Percentiles rank a stretch among this genome's conserved stretches.
Evolutionary conservation across 2,113 vertebrate species (phyloP).

Genomic region (Strix uralensis): DNA sequence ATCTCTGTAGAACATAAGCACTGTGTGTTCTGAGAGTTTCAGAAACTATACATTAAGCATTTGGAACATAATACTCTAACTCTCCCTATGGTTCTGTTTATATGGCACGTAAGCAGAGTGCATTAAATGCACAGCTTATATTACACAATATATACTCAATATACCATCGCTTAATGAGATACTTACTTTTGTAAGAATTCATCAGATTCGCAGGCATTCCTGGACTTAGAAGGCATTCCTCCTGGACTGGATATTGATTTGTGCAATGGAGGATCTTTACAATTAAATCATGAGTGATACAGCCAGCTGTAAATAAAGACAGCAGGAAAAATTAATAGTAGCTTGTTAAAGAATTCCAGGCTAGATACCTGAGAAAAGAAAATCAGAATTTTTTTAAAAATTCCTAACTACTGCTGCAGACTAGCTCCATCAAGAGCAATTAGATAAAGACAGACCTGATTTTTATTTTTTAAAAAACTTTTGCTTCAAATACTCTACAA

Average conservation of each 20-base stretch:
- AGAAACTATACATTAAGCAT: neutral
- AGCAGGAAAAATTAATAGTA: conserved; percentile 44
- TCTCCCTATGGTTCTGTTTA: neutral
- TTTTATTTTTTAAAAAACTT: neutral
- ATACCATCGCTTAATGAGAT: neutral
- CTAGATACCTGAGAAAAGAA: neutral
- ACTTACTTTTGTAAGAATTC: conserved; percentile 73
- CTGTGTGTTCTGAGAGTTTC: accelerated
- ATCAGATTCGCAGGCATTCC: conserved; percentile 56
- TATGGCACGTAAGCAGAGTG: neutral
- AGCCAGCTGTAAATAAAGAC: conserved; percentile 71
- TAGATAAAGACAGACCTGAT: neutral
- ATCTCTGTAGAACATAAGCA: neutral
- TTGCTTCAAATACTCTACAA: neutral
- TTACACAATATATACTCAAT: neutral
- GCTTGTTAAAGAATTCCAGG: conserved; percentile 6
- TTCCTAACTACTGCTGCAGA: conserved; percentile 10
- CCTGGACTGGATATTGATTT: conserved; percentile 11
- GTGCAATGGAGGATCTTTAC: conserved; percentile 47
- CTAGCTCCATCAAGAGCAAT: conserved; percentile 66
- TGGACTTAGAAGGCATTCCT: conserved; percentile 49
- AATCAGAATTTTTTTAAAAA: neutral
- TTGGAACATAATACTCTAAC: neutral
- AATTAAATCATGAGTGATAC: conserved; percentile 68
- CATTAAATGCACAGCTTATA: neutral